These are phyloP conservation scores for Acanthococcus lagerstroemiae DNA, from an alignment of 2,888 invertebrate genomes.

Conservation along the genomic window DNA sequence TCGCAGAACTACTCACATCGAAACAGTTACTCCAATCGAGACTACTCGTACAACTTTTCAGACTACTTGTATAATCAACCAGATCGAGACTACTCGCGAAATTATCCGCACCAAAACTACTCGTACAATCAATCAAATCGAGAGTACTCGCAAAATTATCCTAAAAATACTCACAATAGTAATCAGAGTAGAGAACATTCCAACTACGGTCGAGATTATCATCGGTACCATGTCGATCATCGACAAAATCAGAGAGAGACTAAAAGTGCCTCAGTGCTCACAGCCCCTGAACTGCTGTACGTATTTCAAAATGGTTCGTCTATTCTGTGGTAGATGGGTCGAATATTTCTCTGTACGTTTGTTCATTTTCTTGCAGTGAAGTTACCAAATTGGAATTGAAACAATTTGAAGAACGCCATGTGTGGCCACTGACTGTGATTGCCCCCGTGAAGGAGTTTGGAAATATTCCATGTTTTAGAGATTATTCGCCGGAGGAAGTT, in stretches of 20 bases:
- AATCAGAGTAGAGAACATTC: neutral
- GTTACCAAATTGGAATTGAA: slow-evolving; percentile 1
- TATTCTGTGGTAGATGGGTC: neutral
- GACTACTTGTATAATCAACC: neutral
- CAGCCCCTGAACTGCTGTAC: neutral
- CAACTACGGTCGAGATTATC: slow-evolving; percentile 1
- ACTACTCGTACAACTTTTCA: neutral
- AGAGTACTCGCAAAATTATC: neutral
- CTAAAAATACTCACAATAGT: neutral
- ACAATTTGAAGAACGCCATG: slow-evolving; percentile 13
- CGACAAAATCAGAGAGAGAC: neutral
- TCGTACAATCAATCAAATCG: neutral
- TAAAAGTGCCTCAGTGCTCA: neutral
- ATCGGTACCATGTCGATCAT: slow-evolving; percentile 15
- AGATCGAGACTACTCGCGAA: neutral
- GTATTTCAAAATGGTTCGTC: too few species aligned
- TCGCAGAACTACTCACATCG: neutral
- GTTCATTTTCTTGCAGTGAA: slow-evolving; percentile 3
- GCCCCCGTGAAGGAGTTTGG: slow-evolving; percentile 9
- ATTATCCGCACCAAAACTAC: neutral
- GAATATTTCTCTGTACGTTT: neutral
- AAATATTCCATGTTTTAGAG: slow-evolving; percentile 13
- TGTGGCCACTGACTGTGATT: slow-evolving; percentile 11
- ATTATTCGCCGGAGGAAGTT: slow-evolving; percentile 19
- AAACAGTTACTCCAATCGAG: neutral